These are phyloP conservation scores for Ceyx margarethae DNA, from an alignment of 2,113 vertebrate species.

Conservation along the genomic window DNA sequence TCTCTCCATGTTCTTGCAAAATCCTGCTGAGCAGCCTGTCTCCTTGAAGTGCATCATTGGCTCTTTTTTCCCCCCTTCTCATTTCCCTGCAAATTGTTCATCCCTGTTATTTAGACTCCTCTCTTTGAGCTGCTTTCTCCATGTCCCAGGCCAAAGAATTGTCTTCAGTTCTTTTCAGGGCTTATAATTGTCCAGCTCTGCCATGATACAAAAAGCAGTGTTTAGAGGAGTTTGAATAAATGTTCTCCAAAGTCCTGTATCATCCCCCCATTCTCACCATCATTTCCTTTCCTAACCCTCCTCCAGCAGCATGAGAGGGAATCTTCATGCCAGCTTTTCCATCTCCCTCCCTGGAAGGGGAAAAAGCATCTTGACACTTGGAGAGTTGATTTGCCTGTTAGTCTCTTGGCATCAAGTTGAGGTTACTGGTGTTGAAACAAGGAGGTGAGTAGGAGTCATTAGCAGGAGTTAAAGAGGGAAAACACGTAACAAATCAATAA, in stretches of 20 bases:
- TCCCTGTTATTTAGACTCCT: neutral
- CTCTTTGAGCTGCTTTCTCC: neutral
- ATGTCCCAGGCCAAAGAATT: neutral
- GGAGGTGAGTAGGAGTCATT: neutral
- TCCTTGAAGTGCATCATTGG: neutral
- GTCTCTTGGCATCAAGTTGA: neutral
- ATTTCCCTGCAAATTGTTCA: neutral
- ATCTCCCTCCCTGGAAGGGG: neutral
- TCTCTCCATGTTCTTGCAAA: neutral
- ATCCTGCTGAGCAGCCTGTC: neutral
- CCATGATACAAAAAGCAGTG: neutral
- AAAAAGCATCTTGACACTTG: neutral
- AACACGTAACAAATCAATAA: neutral
- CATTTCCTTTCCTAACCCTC: neutral
- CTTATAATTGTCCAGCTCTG: neutral
- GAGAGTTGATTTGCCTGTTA: neutral
- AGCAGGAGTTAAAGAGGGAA: slow-evolving; percentile 1
- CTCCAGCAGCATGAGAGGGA: neutral
- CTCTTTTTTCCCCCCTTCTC: neutral
- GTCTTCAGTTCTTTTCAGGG: neutral
- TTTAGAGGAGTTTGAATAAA: neutral
- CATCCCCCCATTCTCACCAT: neutral
- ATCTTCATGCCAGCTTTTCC: neutral
- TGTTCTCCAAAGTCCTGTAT: neutral
- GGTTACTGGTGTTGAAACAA: neutral